These are phyloP conservation scores for Eupleurogrammus muticus DNA, from an alignment of 2,797 vertebrate species.

Conservation along the genomic window DNA sequence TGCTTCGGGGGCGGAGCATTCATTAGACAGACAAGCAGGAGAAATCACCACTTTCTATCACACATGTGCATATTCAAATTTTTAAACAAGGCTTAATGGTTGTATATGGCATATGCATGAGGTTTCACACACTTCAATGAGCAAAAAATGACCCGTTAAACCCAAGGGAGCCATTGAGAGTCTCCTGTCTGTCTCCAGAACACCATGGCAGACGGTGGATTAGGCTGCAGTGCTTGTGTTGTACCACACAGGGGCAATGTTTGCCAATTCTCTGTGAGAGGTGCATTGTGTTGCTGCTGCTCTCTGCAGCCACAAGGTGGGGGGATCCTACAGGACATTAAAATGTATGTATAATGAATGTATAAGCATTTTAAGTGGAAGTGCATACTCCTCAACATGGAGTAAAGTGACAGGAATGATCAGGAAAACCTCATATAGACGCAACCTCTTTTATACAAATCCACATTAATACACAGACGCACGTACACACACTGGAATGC, in stretches of 20 bases:
- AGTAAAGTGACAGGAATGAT: neutral
- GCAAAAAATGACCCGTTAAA: slow-evolving; percentile 50
- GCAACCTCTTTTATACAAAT: neutral
- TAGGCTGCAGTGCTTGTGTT: slow-evolving; percentile 25
- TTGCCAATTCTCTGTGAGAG: neutral
- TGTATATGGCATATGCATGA: slow-evolving; percentile 71
- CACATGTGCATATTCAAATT: slow-evolving; percentile 35
- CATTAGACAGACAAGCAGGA: slow-evolving; percentile 66
- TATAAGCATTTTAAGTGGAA: neutral
- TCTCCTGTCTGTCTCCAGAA: neutral
- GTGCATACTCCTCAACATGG: neutral
- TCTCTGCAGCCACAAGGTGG: slow-evolving; percentile 41
- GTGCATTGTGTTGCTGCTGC: neutral
- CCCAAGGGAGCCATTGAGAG: slow-evolving; percentile 26
- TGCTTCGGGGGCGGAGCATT: slow-evolving; percentile 61
- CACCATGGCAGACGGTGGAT: fast-evolving
- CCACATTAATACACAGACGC: neutral
- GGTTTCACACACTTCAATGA: slow-evolving; percentile 65
- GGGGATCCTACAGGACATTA: neutral
- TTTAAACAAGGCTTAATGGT: slow-evolving; percentile 67
- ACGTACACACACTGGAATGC: neutral
- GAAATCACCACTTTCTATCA: slow-evolving; percentile 41
- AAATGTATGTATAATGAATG: too few relatives aligned
- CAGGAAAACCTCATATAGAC: neutral
- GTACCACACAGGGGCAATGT: slow-evolving; percentile 64